Evolutionary conservation across 2,797 vertebrate species (phyloP).

Genomic region (Tenualosa ilisha): DNA sequence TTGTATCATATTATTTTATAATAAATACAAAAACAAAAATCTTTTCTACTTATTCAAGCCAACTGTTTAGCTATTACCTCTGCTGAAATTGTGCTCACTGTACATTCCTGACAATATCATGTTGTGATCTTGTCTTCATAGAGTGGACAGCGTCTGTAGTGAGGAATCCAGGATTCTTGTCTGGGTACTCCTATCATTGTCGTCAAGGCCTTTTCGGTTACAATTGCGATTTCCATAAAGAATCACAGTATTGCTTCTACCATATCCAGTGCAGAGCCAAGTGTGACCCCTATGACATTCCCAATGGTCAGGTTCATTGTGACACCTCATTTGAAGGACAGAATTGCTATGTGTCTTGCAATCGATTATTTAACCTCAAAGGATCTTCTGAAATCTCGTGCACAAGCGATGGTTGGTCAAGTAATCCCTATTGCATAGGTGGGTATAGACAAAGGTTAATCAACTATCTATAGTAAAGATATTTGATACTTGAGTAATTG

Average conservation of each 20-base stretch:
- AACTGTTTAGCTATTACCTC: too few species aligned
- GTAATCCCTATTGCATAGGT: conserved; percentile 32
- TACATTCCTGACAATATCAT: neutral
- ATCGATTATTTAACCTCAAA: conserved; percentile 22
- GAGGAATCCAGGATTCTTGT: neutral
- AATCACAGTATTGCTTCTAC: neutral
- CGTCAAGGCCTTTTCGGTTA: neutral
- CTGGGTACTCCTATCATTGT: conserved; percentile 2
- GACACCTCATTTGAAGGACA: conserved; percentile 6
- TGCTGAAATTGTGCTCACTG: neutral
- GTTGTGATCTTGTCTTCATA: neutral
- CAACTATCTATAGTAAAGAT: too few species aligned
- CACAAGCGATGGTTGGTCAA: conserved; percentile 28
- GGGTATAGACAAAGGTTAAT: neutral
- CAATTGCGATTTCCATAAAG: neutral
- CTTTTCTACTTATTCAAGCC: too few species aligned
- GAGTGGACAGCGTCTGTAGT: neutral
- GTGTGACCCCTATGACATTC: conserved; percentile 1
- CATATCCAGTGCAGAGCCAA: conserved; percentile 31
- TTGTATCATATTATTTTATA: too few species aligned
- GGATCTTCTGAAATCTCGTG: neutral
- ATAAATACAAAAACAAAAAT: too few species aligned
- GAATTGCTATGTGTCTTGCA: conserved; percentile 21
- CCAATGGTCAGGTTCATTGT: conserved; percentile 14
- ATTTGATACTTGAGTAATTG: too few species aligned